A percentile compares a stretch with the other conserved stretches of the same genome.
Conservation (phyloP, 2,113 vertebrate species). For the human region GRCh38 chr3:140507001-140507500, state of each 20-base stretch:
- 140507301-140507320: background rate
- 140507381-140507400: fast-evolving
- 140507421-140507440: background rate
- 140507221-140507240: background rate
- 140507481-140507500: background rate
- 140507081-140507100: background rate
- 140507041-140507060: too few relatives aligned
- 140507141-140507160: too few relatives aligned
- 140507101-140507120: background rate
- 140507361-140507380: background rate
- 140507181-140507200: background rate
- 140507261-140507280: background rate
- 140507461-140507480: too few relatives aligned
- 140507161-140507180: background rate
- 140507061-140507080: too few relatives aligned
- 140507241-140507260: background rate
- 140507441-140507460: background rate
- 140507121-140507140: background rate
- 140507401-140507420: background rate
- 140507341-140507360: background rate
- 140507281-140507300: background rate
- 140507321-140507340: background rate
- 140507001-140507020: too few relatives aligned
- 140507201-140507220: fast-evolving
- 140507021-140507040: background rate